These are phyloP conservation scores for Bibio marci DNA, from an alignment of 2,888 invertebrate genomes.

Conservation along the genomic window DNA sequence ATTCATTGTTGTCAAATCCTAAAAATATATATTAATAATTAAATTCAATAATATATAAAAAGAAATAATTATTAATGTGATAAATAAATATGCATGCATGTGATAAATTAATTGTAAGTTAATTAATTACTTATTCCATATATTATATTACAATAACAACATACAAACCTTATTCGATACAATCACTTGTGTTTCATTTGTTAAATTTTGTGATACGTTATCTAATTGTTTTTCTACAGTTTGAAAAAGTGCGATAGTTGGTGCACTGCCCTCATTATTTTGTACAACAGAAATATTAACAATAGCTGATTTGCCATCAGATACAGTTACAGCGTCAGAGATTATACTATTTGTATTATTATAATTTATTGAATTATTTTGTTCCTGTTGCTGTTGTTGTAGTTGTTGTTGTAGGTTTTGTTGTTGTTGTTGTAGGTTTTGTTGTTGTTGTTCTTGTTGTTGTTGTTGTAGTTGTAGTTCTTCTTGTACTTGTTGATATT, in stretches of 20 bases:
- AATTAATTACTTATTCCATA: too few relatives aligned
- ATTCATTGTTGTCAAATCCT: conserved; percentile 1
- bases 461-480: not conserved
- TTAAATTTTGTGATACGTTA: conserved; percentile 5
- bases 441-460: not conserved
- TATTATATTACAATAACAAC: not conserved
- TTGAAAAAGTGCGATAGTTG: conserved; percentile 9
- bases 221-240: conserved; percentile 9
- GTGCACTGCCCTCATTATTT: conserved; percentile 8
- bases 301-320: too few relatives aligned
- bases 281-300: too few relatives aligned
- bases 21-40: too few relatives aligned
- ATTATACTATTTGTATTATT: conserved; percentile 6
- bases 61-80: too few relatives aligned
- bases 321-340: conserved; percentile 6
- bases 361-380: conserved; percentile 4
- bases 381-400: not conserved
- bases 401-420: not conserved
- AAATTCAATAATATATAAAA: too few relatives aligned
- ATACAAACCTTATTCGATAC: conserved; percentile 10
- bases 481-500: not conserved
- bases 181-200: conserved; percentile 11
- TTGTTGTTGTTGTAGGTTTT: not conserved
- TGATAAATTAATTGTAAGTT: too few relatives aligned
- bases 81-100: too few relatives aligned